A percentile compares a stretch with the other conserved stretches of the same genome.
phyloP scores from a whole-genome alignment of 2,113 vertebrate species.

The Miniopterus natalensis region DNA sequence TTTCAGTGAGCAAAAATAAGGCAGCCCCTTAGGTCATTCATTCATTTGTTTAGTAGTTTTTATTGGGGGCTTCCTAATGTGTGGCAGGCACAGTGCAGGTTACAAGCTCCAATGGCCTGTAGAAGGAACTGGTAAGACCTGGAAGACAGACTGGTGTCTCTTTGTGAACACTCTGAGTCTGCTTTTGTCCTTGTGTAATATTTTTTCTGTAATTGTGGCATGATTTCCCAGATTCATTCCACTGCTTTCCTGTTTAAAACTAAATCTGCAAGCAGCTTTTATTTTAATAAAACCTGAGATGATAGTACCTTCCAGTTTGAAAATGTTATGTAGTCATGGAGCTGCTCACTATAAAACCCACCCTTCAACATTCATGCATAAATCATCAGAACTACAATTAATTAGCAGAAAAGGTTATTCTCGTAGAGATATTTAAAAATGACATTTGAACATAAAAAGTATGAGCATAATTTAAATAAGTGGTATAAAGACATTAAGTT shows the following conservation, averaged over 20 bases:
- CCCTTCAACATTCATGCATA: background rate
- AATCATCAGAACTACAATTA: conserved; percentile 1
- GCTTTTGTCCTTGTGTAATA: background rate
- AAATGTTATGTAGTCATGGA: conserved; percentile 18
- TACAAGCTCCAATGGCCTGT: background rate
- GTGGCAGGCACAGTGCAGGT: background rate
- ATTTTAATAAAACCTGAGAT: conserved; percentile 15
- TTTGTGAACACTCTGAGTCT: background rate
- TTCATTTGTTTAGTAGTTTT: background rate
- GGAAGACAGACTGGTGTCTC: background rate
- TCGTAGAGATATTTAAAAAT: background rate
- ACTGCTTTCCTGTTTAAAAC: conserved; percentile 22
- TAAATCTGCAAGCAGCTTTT: background rate
- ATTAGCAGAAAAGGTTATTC: conserved; percentile 36
- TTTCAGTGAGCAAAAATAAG: conserved; percentile 1
- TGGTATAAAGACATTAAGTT: background rate
- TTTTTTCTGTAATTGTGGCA: background rate
- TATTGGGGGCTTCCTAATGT: background rate
- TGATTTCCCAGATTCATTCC: background rate
- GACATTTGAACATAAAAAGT: conserved; percentile 56
- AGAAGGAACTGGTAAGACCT: background rate
- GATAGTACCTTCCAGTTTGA: background rate
- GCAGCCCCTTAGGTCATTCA: background rate
- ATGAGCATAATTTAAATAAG: background rate
- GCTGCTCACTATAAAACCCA: background rate